Percentiles rank a stretch among this genome's conserved stretches.
Conservation (phyloP, 2,888 invertebrate species). For the Parapristionchus giblindavisi region DNA sequence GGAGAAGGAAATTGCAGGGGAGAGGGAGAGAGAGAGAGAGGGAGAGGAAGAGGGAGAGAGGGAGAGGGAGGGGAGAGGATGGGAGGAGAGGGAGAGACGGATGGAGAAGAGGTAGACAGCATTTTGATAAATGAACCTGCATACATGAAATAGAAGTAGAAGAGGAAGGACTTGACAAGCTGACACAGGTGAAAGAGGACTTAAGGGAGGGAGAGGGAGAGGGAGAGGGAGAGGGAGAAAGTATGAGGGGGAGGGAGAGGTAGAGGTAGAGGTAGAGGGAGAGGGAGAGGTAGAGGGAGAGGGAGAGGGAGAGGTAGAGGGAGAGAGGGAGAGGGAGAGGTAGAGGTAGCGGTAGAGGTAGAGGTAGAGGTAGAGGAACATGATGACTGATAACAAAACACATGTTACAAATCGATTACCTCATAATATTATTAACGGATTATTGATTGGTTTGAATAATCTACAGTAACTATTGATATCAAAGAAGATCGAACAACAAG, state of each 20-base stretch:
- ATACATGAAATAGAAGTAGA: background rate
- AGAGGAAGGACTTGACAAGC: background rate
- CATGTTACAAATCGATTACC: too few species aligned
- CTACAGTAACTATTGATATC: too few species aligned
- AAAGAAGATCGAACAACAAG: too few species aligned
- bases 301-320: constrained; percentile 2
- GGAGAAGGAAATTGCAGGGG: background rate
- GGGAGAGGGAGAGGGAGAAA: background rate
- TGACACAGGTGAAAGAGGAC: background rate
- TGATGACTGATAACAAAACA: background rate
- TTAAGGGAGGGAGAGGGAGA: constrained; percentile 2
- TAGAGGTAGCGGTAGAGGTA: background rate
- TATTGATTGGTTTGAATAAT: too few species aligned
- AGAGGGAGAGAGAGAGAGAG: background rate
- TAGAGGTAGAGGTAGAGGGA: background rate
- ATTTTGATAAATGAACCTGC: background rate
- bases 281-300: background rate
- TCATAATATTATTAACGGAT: too few species aligned
- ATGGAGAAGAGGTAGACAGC: background rate
- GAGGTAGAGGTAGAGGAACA: background rate
- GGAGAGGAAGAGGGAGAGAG: background rate
- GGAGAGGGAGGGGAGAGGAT: background rate
- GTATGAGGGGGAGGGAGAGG: background rate
- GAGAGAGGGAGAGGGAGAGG: background rate
- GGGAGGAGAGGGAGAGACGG: constrained; percentile 1